phyloP scores from a whole-genome alignment of 1,140 invertebrate genomes.

The Pissodes strobi region DNA sequence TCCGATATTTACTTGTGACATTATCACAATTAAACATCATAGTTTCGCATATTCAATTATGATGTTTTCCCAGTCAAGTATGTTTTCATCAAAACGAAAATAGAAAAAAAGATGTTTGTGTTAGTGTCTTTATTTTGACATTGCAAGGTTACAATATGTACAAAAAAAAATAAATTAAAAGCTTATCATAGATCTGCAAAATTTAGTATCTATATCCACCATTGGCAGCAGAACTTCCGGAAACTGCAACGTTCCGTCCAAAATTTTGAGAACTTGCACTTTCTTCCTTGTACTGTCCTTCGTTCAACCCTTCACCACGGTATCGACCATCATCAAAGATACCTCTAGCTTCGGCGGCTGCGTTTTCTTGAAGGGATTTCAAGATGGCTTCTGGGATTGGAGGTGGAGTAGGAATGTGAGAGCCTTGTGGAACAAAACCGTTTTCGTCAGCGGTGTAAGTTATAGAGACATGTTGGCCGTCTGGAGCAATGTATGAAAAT shows the following conservation, averaged over 20 bases:
- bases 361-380: constrained; percentile 58
- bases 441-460: constrained; percentile 64
- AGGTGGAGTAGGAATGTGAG: constrained; percentile 59
- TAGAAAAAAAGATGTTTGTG: too few species aligned
- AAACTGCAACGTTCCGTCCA: not conserved
- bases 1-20: too few species aligned
- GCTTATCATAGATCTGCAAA: not conserved
- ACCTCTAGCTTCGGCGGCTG: constrained; percentile 45
- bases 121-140: constrained; percentile 15
- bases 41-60: too few species aligned
- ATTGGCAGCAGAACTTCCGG: not conserved
- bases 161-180: constrained; percentile 4
- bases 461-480: constrained; percentile 60
- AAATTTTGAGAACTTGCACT: not conserved
- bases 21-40: too few species aligned
- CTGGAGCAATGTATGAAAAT: constrained; percentile 62
- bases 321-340: constrained; percentile 31
- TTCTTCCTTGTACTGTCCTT: constrained; percentile 18
- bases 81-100: too few species aligned
- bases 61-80: too few species aligned
- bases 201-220: constrained; percentile 22
- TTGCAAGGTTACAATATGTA: not conserved
- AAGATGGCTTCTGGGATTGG: too few species aligned
- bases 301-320: too few species aligned
- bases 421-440: constrained; percentile 60